A percentile compares a stretch with the other conserved stretches of the same genome.
Conservation (phyloP, 2,888 invertebrate genomes). For the Automeris io region DNA sequence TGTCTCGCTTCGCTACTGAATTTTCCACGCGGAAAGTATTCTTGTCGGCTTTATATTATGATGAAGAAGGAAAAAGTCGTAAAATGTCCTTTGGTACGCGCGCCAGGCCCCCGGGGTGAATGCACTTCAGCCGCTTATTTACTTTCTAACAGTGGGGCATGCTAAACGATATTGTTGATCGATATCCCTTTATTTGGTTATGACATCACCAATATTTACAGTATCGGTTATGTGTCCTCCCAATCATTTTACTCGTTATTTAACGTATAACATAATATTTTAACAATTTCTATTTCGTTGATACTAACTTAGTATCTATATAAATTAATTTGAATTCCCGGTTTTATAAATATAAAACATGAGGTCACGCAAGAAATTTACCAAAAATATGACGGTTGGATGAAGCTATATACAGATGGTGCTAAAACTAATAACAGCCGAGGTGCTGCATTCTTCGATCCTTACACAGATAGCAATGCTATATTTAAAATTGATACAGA, state of each 20-base stretch:
- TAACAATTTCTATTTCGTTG: background rate
- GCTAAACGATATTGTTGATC: constrained; percentile 46
- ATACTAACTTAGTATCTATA: background rate
- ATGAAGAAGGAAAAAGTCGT: constrained; percentile 39
- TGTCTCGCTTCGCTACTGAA: constrained; percentile 45
- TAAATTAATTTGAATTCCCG: too few relatives aligned
- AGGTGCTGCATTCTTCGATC: too few relatives aligned
- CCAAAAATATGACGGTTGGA: too few relatives aligned
- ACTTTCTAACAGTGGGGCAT: background rate
- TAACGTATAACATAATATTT: too few relatives aligned
- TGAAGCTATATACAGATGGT: too few relatives aligned
- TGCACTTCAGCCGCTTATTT: constrained; percentile 25
- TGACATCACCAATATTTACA: background rate
- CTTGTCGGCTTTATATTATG: constrained; percentile 36
- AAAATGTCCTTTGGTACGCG: constrained; percentile 31
- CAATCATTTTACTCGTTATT: background rate
- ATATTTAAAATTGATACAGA: too few relatives aligned
- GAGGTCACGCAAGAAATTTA: too few relatives aligned
- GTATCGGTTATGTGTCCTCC: background rate
- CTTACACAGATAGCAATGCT: too few relatives aligned
- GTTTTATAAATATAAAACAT: too few relatives aligned
- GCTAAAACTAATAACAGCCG: too few relatives aligned
- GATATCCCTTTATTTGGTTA: constrained; percentile 31
- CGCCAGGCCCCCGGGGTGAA: constrained; percentile 27
- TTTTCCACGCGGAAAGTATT: constrained; percentile 52